A percentile compares a stretch with the other conserved stretches of the same genome.
Conservation (phyloP, 2,797 vertebrate genomes). For the Oreochromis grahami region DNA sequence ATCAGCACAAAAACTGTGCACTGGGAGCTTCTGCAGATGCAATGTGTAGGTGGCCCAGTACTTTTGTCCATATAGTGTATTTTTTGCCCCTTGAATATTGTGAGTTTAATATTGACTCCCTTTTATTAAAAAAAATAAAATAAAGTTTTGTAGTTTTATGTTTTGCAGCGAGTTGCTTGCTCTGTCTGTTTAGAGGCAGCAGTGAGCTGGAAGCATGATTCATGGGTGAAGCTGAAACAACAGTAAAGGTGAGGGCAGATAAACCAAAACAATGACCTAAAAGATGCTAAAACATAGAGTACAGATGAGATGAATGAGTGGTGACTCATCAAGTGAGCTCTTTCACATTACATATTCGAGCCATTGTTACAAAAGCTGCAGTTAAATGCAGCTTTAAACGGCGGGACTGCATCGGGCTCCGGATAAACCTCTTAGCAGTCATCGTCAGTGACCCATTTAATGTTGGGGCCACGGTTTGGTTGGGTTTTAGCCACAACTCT, state of each 20-base stretch:
- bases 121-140: neutral
- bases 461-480: neutral
- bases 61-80: neutral
- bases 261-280: neutral
- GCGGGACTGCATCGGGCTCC: neutral
- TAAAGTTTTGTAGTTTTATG: neutral
- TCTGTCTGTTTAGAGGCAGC: neutral
- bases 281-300: neutral
- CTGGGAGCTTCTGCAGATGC: neutral
- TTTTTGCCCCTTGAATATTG: neutral
- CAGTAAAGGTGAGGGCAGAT: neutral
- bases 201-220: neutral
- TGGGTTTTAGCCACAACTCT: neutral
- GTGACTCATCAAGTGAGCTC: neutral
- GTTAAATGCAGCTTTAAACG: neutral
- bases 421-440: neutral
- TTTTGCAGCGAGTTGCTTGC: neutral
- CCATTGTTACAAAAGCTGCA: neutral
- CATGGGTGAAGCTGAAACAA: neutral
- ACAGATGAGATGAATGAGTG: neutral
- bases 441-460: neutral
- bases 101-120: neutral
- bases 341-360: conserved; percentile 5
- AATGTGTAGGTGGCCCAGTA: neutral
- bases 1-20: neutral